Evolutionary conservation across 2,888 invertebrate species (phyloP).

Genomic region (Xylota segnis): DNA sequence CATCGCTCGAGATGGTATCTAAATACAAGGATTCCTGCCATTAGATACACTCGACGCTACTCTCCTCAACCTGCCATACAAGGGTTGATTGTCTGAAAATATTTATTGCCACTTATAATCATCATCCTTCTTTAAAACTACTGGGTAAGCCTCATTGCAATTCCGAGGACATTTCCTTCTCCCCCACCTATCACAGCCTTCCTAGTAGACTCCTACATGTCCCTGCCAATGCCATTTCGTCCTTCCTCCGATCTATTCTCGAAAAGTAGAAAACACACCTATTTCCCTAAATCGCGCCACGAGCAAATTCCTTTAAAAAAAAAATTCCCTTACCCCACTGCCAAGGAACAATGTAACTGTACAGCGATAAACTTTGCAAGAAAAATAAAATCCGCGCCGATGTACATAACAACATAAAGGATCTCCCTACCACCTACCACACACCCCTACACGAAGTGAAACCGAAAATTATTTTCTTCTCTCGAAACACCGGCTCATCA

Average conservation of each 20-base stretch:
- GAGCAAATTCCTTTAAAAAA: slow-evolving; percentile 23
- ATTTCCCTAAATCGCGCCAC: slow-evolving; percentile 29
- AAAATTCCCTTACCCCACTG: neutral
- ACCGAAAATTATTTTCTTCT: slow-evolving; percentile 10
- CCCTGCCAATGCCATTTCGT: too few species aligned
- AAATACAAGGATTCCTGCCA: too few species aligned
- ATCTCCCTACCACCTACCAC: neutral
- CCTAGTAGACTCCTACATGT: too few species aligned
- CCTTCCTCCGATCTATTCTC: neutral
- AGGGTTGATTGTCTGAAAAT: too few species aligned
- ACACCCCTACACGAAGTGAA: neutral
- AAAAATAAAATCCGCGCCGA: slow-evolving; percentile 2
- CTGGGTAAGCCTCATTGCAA: too few species aligned
- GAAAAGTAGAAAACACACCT: neutral
- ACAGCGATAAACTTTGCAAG: neutral
- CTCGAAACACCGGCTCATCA: slow-evolving; percentile 38
- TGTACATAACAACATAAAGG: neutral
- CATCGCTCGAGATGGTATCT: too few species aligned
- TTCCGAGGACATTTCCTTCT: too few species aligned
- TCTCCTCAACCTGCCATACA: too few species aligned
- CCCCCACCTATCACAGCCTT: too few species aligned
- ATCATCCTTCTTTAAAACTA: too few species aligned
- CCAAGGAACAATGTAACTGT: slow-evolving; percentile 1
- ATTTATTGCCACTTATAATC: too few species aligned
- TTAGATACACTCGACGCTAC: too few species aligned